A percentile compares a stretch with the other conserved stretches of the same genome.
phyloP scores from a whole-genome alignment of 2,888 invertebrate species.

The Rhagonycha fulva region DNA sequence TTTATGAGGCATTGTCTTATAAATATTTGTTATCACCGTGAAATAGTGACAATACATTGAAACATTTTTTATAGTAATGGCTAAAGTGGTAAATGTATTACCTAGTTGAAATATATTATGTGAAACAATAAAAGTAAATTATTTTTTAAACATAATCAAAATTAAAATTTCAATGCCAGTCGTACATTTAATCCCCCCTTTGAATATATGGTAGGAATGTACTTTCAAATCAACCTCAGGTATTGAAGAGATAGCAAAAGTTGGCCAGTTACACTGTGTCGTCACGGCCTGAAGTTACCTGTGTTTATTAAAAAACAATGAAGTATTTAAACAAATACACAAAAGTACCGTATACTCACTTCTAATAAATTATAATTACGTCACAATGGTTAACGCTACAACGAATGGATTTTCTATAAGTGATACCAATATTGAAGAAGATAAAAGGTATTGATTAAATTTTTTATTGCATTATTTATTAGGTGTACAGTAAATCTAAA shows the following conservation, averaged over 20 bases:
- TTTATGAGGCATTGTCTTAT: not conserved
- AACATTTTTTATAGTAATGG: not conserved
- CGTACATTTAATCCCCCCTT: not conserved
- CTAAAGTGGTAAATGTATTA: not conserved
- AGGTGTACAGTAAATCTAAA: not conserved
- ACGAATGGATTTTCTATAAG: not conserved
- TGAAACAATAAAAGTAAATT: not conserved
- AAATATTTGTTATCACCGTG: not conserved
- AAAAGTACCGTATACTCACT: not conserved
- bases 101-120: not conserved
- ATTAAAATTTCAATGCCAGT: not conserved
- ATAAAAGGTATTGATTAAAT: not conserved
- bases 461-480: not conserved
- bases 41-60: not conserved
- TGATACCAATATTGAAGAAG: not conserved
- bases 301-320: not conserved
- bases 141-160: not conserved
- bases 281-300: not conserved
- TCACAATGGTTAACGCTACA: not conserved
- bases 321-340: not conserved
- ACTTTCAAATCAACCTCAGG: not conserved
- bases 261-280: not conserved
- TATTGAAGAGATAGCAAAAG: not conserved
- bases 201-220: not conserved
- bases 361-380: not conserved